Evolutionary conservation across 2,888 invertebrate species (phyloP).

Genomic region (Drosophila ezoana): DNA sequence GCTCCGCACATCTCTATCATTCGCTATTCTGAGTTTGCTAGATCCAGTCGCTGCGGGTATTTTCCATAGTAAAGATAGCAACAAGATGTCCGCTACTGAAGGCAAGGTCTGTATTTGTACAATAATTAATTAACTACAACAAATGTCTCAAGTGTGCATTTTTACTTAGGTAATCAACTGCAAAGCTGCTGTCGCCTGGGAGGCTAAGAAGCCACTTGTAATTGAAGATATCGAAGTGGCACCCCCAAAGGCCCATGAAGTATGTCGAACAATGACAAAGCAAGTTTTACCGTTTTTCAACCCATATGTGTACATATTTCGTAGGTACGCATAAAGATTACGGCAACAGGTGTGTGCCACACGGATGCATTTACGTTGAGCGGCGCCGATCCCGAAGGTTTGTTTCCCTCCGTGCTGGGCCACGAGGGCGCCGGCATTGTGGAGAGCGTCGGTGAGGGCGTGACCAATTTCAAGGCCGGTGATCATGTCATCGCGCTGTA

Average conservation of each 20-base stretch:
- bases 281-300: not conserved
- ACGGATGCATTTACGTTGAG: conserved; percentile 96
- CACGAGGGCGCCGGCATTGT: conserved; percentile 99
- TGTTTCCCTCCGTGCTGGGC: conserved; percentile 96
- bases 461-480: conserved; percentile 93
- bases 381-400: conserved; percentile 95
- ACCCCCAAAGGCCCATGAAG: conserved; percentile 97
- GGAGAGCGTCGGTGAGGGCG: conserved; percentile 97
- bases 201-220: conserved; percentile 93
- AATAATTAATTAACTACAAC: conserved; percentile 11
- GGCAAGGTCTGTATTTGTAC: conserved; percentile 63
- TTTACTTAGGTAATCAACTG: conserved; percentile 91
- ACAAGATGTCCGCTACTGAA: conserved; percentile 69
- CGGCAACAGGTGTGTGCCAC: conserved; percentile 94
- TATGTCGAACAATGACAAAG: conserved; percentile 79
- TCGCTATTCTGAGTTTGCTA: conserved; percentile 15
- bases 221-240: conserved; percentile 97
- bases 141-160: not conserved
- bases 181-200: conserved; percentile 98
- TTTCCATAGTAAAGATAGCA: conserved; percentile 26
- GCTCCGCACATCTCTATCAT: conserved; percentile 21
- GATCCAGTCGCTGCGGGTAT: conserved; percentile 19
- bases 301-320: not conserved
- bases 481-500: conserved; percentile 99
- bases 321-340: conserved; percentile 88